Base-by-base conservation (phyloP, 2,113 vertebrate species). In the Cottus gobio region DNA sequence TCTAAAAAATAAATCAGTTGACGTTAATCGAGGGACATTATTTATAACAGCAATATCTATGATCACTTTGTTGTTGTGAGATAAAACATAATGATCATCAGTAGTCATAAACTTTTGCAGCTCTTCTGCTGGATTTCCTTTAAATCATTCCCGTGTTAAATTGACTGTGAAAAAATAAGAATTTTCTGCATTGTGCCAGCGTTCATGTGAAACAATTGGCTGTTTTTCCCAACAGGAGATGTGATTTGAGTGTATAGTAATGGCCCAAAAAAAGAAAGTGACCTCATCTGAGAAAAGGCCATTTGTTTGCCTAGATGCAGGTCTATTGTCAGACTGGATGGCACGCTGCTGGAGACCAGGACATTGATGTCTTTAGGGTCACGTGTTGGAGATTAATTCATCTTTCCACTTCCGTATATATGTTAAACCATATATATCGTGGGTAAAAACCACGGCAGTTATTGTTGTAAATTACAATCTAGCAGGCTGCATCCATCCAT, bases 191-290 rank as follows among this genome's bases (percentile, higher is more conserved):
- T 74, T 79, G 75, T 66, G 24, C 74, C 71, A 39, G 72, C 66
- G 22, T 77, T 85, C 70, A 42, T 63, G 83, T 76, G 76, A 46
- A 78, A 86, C 79, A 83, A 84, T 74, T 73, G 73, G 31, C 58
- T 79, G 71, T 76, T 82, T 83, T 79, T 86, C 68, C 79, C 71
- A 57, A 60, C 69, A 48, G 71, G 76, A 76, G 71, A 80, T 31
- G 65, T 44, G 75, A 78, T 87, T 84, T 83, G 44, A 84, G 77
- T 58, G 37, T 79, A 76, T 75, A 76, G 75, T 73, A 82, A 70
- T 84, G 65, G n/a, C n/a, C n/a, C 78, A 81, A 83, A 37, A 36
- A 83, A 77, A 83, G 65, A 84, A 83, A 56, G 77, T 75, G 63
- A 78, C 85, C 76, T 82, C 77, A 73, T 71, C 81, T 85, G 75